A percentile compares a stretch with the other conserved stretches of the same genome.
Conservation (phyloP, 2,888 invertebrate genomes). For the Dendrolimus pini region DNA sequence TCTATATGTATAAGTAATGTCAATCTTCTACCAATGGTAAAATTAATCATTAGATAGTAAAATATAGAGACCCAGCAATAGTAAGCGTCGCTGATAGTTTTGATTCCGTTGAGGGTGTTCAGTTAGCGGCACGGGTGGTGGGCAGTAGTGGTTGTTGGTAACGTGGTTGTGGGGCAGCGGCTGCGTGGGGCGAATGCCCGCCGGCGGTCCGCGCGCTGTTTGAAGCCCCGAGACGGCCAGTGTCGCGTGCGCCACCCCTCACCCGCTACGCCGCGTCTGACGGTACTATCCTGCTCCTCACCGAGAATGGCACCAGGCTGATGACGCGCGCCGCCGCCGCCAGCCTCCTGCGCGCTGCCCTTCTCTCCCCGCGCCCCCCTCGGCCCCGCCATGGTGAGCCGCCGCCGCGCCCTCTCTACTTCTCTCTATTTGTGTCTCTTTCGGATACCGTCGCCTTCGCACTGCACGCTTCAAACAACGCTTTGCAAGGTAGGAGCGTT, state of each 20-base stretch:
- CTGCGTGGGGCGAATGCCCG: conserved; percentile 66
- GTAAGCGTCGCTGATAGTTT: too few species aligned
- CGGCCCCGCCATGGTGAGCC: conserved; percentile 73
- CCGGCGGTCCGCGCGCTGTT: conserved; percentile 75
- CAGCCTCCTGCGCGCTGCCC: conserved; percentile 72
- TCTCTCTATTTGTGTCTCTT: conserved; percentile 66
- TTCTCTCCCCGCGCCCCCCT: conserved; percentile 73
- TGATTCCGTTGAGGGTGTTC: conserved; percentile 56
- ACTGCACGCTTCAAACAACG: conserved; percentile 70
- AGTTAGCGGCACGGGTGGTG: conserved; percentile 55
- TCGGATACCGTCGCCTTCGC: conserved; percentile 69
- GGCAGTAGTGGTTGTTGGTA: conserved; percentile 58
- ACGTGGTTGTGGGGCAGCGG: conserved; percentile 73
- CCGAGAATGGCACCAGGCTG: conserved; percentile 79
- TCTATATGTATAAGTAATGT: too few species aligned
- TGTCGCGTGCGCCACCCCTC: conserved; percentile 67
- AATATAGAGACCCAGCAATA: too few species aligned
- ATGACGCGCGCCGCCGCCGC: conserved; percentile 72
- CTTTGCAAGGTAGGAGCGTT: conserved; percentile 72
- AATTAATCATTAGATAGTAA: too few species aligned
- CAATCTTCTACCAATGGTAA: too few species aligned
- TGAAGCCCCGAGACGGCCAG: conserved; percentile 61
- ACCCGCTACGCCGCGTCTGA: conserved; percentile 79
- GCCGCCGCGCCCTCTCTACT: conserved; percentile 64
- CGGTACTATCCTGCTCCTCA: conserved; percentile 79